Conservation (phyloP, 2,113 vertebrate genomes). For the Prunella himalayana region DNA sequence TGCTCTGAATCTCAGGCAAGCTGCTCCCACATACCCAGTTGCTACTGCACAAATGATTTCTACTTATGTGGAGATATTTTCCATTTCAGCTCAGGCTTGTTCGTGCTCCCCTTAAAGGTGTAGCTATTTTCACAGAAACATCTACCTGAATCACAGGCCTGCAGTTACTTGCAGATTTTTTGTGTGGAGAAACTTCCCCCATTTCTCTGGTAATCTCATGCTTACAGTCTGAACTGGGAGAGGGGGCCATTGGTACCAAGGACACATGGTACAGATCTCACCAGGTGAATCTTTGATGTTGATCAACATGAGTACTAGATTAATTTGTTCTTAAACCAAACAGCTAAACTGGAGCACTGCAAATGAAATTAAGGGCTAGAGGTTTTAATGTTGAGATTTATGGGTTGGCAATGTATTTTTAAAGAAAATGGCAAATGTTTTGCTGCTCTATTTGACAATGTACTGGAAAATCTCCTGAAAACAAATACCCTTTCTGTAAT, state of each 20-base stretch:
- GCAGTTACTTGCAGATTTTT: background rate
- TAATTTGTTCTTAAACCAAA: background rate
- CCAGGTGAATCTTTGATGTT: background rate
- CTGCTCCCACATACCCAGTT: accelerated
- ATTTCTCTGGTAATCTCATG: background rate
- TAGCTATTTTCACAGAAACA: background rate
- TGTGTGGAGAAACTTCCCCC: background rate
- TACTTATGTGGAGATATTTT: background rate
- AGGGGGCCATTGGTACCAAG: background rate
- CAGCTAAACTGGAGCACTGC: background rate
- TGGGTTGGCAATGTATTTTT: background rate
- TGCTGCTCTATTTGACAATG: background rate
- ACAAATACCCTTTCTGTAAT: background rate
- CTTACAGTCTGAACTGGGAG: background rate
- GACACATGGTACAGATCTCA: background rate
- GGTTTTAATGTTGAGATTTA: background rate
- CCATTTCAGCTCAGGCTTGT: background rate
- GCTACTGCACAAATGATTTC: background rate
- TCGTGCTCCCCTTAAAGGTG: background rate
- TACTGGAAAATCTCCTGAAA: background rate
- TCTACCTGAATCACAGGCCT: background rate
- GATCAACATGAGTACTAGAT: background rate
- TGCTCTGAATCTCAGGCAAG: background rate
- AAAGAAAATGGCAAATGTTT: background rate
- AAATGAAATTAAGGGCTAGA: background rate